Evolutionary conservation across 2,113 vertebrate genomes (phyloP).

Genomic region (Thamnaconus septentrionalis): DNA sequence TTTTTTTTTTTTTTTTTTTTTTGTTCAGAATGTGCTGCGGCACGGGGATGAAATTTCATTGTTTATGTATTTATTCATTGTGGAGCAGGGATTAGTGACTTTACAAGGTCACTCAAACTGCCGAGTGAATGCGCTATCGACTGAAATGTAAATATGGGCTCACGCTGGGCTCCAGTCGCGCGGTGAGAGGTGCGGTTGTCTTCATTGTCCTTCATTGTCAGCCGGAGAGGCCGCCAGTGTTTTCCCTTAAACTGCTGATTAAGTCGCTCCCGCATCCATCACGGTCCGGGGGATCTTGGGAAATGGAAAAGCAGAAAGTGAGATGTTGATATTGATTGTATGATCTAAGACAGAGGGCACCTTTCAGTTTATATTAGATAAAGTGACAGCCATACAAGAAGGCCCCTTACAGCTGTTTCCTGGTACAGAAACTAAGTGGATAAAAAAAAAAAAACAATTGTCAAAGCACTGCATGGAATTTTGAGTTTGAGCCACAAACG

Average conservation of each 20-base stretch:
- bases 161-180: constrained; percentile 45
- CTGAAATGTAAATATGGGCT: constrained; percentile 71
- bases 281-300: constrained; percentile 45
- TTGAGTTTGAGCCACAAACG: too few relatives aligned
- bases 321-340: constrained; percentile 63
- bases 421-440: background rate
- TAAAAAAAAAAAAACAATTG: too few relatives aligned
- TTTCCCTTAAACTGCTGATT: constrained; percentile 69
- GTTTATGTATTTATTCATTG: constrained; percentile 74
- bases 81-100: constrained; percentile 69
- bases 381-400: constrained; percentile 27
- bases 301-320: constrained; percentile 57
- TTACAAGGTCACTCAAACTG: constrained; percentile 72
- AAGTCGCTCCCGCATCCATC: constrained; percentile 47
- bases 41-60: constrained; percentile 55
- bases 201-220: constrained; percentile 67
- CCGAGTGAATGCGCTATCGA: constrained; percentile 68
- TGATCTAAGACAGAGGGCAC: constrained; percentile 53
- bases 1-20: constrained; percentile 32
- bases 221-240: constrained; percentile 44
- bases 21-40: constrained; percentile 40
- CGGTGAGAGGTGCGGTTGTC: constrained; percentile 41
- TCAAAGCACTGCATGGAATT: too few relatives aligned
- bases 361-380: constrained; percentile 47
- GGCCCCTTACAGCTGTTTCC: constrained; percentile 12